These are phyloP conservation scores for Nesidiocoris tenuis DNA, from an alignment of 2,888 invertebrate species.

Conservation along the genomic window DNA sequence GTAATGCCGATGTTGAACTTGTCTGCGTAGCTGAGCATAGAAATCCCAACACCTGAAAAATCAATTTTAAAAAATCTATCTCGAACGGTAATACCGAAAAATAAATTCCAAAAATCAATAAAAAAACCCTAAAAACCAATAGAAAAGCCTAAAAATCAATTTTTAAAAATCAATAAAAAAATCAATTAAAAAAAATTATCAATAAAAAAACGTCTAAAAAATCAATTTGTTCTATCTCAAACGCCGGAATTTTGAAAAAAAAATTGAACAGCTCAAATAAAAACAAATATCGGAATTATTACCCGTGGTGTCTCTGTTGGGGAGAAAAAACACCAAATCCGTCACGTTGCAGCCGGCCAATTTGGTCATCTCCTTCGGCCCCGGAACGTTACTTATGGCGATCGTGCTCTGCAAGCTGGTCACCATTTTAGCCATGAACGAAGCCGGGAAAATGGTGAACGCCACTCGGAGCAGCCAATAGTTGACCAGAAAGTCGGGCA, in stretches of 20 bases:
- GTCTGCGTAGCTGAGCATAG: slow-evolving; percentile 58
- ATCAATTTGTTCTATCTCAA: too few species aligned
- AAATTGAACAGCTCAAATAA: background rate
- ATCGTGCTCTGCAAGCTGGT: slow-evolving; percentile 58
- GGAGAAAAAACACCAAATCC: slow-evolving; percentile 59
- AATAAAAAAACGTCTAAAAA: too few species aligned
- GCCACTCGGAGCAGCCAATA: slow-evolving; percentile 58
- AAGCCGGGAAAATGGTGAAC: slow-evolving; percentile 56
- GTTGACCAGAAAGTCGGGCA: slow-evolving; percentile 58
- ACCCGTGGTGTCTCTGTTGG: slow-evolving; percentile 60
- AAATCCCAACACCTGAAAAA: slow-evolving; percentile 57
- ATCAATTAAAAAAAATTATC: too few species aligned
- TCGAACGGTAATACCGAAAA: too few species aligned
- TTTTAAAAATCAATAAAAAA: too few species aligned
- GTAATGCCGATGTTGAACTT: slow-evolving; percentile 57
- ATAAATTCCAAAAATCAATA: too few species aligned
- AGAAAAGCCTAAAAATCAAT: too few species aligned
- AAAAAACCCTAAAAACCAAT: too few species aligned
- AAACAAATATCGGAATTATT: background rate
- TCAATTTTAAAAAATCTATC: too few species aligned
- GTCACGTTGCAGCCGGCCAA: slow-evolving; percentile 56
- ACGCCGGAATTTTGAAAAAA: background rate
- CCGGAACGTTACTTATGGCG: slow-evolving; percentile 60
- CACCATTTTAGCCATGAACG: slow-evolving; percentile 55
- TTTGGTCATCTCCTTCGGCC: slow-evolving; percentile 56